Base-by-base conservation (phyloP, 2,888 invertebrate genomes). In the Pecten maximus region DNA sequence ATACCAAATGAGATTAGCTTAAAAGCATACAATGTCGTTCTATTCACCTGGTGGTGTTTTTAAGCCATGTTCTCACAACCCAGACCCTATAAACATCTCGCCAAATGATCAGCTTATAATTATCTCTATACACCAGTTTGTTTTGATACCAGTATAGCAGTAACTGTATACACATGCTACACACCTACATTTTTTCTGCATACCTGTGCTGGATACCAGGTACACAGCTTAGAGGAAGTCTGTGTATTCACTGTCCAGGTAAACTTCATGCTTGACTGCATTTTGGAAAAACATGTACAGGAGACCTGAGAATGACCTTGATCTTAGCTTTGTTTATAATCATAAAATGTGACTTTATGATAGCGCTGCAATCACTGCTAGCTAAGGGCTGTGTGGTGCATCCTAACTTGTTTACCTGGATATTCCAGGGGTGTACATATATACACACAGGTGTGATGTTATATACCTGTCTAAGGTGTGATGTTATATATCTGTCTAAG, bases 171-270 rank as follows among this genome's bases (percentile, higher is more conserved):
- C 50, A 54, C 50, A 4, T 54, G 10, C 4, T 74, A 74, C 74
- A 74, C 74, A 74, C 74, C 74, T 74, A 74, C 74, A 74, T 74
- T 74, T 74, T 74, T 74, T 74, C 74, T 74, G 74, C 74, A 74
- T 74, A 74, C 74, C 74, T 74, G 28, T 19, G 35, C 74, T 74
- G 50, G 4, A 54, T 54, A 54, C 50, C 50, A 74, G 35, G 74
- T 74, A 74, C 15, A 74, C 6, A 28, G 2, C 28, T 10, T 74
- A 74, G 35, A 74, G 74, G 74, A 74, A 74, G 74, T 74, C 74
- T 74, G 74, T 74, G 74, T 74, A 74, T 74, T 74, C 28, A 6
- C 74, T 74, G 74, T 74, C 74, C 74, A 74, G 74, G 74, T 74
- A 74, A 74, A 74, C 74, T 28, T 74, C 74, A 74, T 35, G 74